Percentiles rank a stretch among this genome's conserved stretches.
phyloP scores from a whole-genome alignment of 1,140 invertebrate species.

The Planococcus citri region DNA sequence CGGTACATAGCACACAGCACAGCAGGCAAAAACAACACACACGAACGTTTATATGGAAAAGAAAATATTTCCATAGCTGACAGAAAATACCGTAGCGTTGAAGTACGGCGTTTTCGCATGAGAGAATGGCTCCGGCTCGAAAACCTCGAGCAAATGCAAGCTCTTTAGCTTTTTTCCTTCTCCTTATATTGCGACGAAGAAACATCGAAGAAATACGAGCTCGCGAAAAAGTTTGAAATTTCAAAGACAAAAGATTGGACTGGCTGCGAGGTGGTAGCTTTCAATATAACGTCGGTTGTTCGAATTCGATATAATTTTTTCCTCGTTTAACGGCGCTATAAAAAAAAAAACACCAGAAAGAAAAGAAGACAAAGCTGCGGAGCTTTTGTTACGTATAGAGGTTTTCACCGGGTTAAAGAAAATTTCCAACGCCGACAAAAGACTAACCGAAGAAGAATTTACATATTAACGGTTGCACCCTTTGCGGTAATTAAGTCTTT shows the following conservation, averaged over 20 bases:
- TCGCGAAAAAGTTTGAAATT: neutral
- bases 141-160: too few species aligned
- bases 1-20: too few species aligned
- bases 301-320: neutral
- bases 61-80: too few species aligned
- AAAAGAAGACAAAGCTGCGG: neutral
- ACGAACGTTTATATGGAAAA: too few species aligned
- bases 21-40: too few species aligned
- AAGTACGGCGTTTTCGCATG: too few species aligned
- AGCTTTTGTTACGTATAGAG: neutral
- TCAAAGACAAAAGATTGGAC: slow-evolving; percentile 7
- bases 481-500: neutral
- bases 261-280: neutral
- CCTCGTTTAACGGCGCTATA: neutral
- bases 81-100: too few species aligned
- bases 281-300: neutral
- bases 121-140: too few species aligned
- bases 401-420: neutral
- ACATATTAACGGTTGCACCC: slow-evolving; percentile 6
- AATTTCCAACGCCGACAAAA: neutral
- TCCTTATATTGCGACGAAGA: too few species aligned
- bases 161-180: too few species aligned
- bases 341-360: too few species aligned
- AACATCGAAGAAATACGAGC: neutral
- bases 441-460: neutral